Evolutionary conservation across 2,113 vertebrate species (phyloP).

Genomic region (Oriolus oriolus): DNA sequence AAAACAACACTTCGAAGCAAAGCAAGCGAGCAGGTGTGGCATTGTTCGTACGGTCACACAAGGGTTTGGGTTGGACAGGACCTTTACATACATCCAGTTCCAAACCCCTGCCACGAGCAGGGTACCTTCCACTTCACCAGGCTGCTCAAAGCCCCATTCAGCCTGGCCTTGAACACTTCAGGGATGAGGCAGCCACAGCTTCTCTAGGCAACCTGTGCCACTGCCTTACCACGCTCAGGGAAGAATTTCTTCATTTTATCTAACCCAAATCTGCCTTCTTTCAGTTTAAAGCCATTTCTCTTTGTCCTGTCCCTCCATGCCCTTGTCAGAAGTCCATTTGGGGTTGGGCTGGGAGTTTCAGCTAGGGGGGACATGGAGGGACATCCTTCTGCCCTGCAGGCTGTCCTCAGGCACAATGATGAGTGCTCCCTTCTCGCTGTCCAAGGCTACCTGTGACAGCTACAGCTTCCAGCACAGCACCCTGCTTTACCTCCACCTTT

Average conservation of each 20-base stretch:
- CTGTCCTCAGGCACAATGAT: accelerated
- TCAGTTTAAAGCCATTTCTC: not conserved
- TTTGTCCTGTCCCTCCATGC: not conserved
- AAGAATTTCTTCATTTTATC: not conserved
- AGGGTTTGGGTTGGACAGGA: not conserved
- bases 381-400: not conserved
- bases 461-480: not conserved
- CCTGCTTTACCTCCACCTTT: not conserved
- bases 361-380: not conserved
- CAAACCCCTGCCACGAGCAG: not conserved
- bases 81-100: not conserved
- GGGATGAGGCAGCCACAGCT: not conserved
- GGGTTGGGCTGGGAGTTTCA: not conserved
- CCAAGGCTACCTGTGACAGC: not conserved
- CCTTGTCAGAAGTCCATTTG: not conserved
- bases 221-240: not conserved
- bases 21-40: not conserved
- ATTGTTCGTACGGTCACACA: accelerated
- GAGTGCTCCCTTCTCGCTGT: not conserved
- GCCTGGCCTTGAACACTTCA: not conserved
- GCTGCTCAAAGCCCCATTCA: not conserved
- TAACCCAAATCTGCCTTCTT: not conserved
- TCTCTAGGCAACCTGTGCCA: not conserved
- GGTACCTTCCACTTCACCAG: not conserved
- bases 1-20: not conserved